Percentiles rank a stretch among this genome's conserved stretches.
phyloP scores from a whole-genome alignment of 2,797 vertebrate genomes.

The Myotis planiceps region DNA sequence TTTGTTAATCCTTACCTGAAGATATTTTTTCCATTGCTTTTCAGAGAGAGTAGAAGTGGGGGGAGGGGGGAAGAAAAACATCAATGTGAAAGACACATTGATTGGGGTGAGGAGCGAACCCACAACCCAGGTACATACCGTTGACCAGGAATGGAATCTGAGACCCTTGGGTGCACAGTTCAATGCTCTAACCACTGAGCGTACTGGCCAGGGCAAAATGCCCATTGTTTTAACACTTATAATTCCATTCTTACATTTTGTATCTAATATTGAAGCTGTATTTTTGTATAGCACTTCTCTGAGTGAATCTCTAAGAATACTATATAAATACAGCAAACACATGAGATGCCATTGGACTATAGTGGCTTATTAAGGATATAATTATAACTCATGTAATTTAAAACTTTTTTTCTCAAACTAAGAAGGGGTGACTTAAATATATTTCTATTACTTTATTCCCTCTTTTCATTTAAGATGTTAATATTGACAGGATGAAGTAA shows the following conservation, averaged over 20 bases:
- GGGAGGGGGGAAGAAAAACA: too few species aligned
- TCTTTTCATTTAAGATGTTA: constrained; percentile 21
- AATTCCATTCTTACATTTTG: neutral
- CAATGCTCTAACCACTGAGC: too few species aligned
- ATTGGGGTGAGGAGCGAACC: too few species aligned
- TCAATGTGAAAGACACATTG: too few species aligned
- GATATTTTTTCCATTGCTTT: too few species aligned
- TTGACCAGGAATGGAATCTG: too few species aligned
- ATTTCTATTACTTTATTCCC: neutral
- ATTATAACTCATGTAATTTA: neutral
- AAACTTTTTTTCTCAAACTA: neutral
- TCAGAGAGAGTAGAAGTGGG: too few species aligned
- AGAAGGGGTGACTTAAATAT: neutral
- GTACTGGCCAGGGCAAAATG: neutral
- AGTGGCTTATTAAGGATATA: neutral
- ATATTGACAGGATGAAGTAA: neutral
- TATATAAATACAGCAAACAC: neutral
- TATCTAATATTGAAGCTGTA: neutral
- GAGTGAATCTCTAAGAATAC: neutral
- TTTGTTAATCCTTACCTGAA: too few species aligned
- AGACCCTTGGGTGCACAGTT: too few species aligned
- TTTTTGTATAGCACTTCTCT: neutral
- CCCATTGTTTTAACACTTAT: neutral
- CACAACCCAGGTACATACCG: too few species aligned
- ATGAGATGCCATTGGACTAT: neutral